Percentiles rank a stretch among this genome's conserved stretches.
These are phyloP conservation scores for Pelecanoides urinatrix DNA, from an alignment of 2,113 vertebrate genomes.

Conservation along the genomic window DNA sequence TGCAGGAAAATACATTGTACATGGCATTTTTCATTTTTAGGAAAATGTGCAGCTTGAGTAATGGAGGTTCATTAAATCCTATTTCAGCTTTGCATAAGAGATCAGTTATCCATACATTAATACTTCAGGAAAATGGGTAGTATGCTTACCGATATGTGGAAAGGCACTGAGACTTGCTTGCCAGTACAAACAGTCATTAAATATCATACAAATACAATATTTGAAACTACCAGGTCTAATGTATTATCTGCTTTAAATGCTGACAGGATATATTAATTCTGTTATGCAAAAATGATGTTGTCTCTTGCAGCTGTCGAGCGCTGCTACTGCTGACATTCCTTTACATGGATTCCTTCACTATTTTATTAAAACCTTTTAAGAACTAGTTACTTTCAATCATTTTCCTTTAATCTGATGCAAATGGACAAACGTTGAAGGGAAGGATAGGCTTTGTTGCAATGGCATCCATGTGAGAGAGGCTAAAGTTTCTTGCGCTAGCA, in stretches of 20 bases:
- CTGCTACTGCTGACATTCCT: background rate
- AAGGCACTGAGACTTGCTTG: background rate
- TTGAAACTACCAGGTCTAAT: background rate
- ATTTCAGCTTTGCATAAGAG: conserved; percentile 14
- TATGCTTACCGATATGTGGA: background rate
- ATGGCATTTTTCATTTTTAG: conserved; percentile 38
- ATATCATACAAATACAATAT: background rate
- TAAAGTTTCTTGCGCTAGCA: background rate
- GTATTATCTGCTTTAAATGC: background rate
- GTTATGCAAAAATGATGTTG: background rate
- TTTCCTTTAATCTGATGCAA: background rate
- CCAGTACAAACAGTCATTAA: background rate
- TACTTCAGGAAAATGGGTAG: background rate
- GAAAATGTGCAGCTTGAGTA: conserved; percentile 39
- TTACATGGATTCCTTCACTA: background rate
- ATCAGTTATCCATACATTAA: conserved; percentile 7
- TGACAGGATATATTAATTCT: background rate
- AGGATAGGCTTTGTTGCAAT: background rate
- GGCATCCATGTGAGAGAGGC: background rate
- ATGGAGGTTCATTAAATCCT: conserved; percentile 44
- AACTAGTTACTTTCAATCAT: background rate
- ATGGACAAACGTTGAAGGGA: background rate
- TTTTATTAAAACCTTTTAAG: background rate
- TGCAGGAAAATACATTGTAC: conserved; percentile 19
- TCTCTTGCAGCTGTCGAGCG: background rate